Percentiles rank a stretch among this genome's conserved stretches.
Conservation (phyloP, 2,888 invertebrate genomes). For the Cotesia congregata region DNA sequence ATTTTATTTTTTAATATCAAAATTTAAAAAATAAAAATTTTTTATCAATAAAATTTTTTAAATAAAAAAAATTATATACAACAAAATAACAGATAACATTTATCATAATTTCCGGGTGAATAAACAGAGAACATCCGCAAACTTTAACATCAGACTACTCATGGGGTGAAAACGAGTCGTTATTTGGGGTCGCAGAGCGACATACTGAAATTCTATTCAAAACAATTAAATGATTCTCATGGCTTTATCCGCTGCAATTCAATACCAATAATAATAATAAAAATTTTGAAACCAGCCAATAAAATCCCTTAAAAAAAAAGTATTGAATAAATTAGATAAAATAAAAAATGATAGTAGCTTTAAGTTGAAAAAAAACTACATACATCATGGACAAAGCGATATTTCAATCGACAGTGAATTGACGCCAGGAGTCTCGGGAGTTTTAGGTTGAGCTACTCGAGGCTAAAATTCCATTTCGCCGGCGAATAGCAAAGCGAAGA, state of each 20-base stretch:
- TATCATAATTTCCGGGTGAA: slow-evolving; percentile 40
- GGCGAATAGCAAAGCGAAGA: slow-evolving; percentile 68
- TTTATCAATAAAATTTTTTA: no score
- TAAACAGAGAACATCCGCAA: slow-evolving; percentile 41
- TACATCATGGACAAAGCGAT: slow-evolving; percentile 28
- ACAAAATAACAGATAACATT: slow-evolving; percentile 26
- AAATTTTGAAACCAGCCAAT: background rate
- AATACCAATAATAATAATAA: slow-evolving; percentile 13
- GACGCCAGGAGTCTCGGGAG: slow-evolving; percentile 35
- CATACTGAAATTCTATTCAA: slow-evolving; percentile 43
- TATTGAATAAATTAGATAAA: background rate
- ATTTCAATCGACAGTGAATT: slow-evolving; percentile 40
- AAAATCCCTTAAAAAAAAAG: background rate
- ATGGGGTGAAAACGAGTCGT: slow-evolving; percentile 44
- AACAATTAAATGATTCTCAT: slow-evolving; percentile 51
- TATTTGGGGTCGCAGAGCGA: slow-evolving; percentile 34
- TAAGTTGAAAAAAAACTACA: slow-evolving; percentile 10
- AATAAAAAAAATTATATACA: slow-evolving; percentile 6
- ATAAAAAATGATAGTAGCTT: background rate
- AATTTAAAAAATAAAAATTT: no score
- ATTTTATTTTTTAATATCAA: no score
- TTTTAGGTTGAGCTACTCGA: slow-evolving; percentile 51
- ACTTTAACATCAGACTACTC: background rate
- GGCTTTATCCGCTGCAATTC: slow-evolving; percentile 36
- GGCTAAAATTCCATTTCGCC: slow-evolving; percentile 67